Conservation (phyloP, 1,140 invertebrate species). For the Bombus breviceps region DNA sequence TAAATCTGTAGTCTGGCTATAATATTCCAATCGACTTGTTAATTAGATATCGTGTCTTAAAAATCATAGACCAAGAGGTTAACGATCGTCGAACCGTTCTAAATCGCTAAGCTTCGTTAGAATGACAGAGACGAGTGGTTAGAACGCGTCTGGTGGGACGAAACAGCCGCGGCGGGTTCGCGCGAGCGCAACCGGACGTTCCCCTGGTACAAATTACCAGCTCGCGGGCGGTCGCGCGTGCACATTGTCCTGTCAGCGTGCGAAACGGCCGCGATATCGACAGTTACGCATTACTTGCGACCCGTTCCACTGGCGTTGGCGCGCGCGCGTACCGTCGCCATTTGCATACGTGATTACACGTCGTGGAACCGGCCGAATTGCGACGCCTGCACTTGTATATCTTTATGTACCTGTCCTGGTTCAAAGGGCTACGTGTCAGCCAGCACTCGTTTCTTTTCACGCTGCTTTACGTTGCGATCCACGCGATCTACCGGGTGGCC, state of each 20-base stretch:
- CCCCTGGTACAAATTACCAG: conserved; percentile 45
- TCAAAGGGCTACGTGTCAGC: conserved; percentile 49
- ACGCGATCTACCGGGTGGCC: conserved; percentile 3
- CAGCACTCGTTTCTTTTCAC: conserved; percentile 23
- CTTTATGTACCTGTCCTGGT: conserved; percentile 64
- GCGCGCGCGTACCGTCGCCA: conserved; percentile 51
- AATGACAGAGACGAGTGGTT: neutral
- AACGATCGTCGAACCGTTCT: neutral
- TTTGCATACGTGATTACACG: conserved; percentile 68
- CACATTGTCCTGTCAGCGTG: conserved; percentile 55
- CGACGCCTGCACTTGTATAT: conserved; percentile 60
- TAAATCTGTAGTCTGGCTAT: too few relatives aligned
- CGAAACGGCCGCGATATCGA: conserved; percentile 66
- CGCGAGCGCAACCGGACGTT: conserved; percentile 40
- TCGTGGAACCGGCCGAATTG: conserved; percentile 56
- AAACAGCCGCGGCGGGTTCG: conserved; percentile 1
- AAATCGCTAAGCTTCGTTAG: neutral
- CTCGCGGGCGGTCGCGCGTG: conserved; percentile 50
- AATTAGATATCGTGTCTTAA: too few relatives aligned
- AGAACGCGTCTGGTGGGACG: neutral
- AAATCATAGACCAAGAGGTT: neutral
- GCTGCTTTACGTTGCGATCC: neutral
- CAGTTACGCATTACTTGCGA: conserved; percentile 63
- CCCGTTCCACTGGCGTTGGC: conserved; percentile 28
- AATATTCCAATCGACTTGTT: too few relatives aligned